phyloP scores from a whole-genome alignment of 2,113 vertebrate genomes.

The Mus pahari region DNA sequence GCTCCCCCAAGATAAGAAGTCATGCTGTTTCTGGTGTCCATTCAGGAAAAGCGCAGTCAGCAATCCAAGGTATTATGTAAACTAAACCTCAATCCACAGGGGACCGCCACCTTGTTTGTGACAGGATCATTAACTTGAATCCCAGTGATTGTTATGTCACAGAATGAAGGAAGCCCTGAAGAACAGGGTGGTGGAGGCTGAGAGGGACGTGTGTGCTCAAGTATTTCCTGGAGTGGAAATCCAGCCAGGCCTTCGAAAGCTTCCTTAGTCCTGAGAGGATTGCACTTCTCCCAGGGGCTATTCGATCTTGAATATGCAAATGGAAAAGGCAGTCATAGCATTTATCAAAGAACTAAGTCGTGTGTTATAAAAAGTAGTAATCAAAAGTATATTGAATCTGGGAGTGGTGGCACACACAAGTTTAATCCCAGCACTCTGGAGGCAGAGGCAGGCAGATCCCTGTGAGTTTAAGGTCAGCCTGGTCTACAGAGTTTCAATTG shows the following conservation, averaged over 20 bases:
- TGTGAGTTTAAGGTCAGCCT: background rate
- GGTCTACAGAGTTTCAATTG: background rate
- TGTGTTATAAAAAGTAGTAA: background rate
- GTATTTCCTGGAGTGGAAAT: conserved; percentile 5
- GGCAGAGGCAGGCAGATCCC: background rate
- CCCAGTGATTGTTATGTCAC: background rate
- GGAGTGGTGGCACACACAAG: background rate
- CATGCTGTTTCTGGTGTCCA: background rate
- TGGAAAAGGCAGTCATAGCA: background rate
- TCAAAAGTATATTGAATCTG: background rate
- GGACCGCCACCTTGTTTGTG: background rate
- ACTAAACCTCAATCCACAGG: background rate
- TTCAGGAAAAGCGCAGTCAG: background rate
- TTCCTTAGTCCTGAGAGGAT: background rate
- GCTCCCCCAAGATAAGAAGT: background rate
- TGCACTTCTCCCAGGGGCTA: background rate
- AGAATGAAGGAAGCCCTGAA: background rate
- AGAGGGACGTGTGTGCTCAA: background rate
- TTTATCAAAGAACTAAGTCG: background rate
- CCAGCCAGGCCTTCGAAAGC: background rate
- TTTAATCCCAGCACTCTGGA: background rate
- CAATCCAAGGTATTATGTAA: background rate
- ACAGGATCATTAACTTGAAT: conserved; percentile 1
- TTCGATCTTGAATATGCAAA: background rate
- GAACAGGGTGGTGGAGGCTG: background rate